Percentiles rank a stretch among this genome's conserved stretches.
These are phyloP conservation scores for Eudemis profundana DNA, from an alignment of 2,888 invertebrate species.

Conservation along the genomic window DNA sequence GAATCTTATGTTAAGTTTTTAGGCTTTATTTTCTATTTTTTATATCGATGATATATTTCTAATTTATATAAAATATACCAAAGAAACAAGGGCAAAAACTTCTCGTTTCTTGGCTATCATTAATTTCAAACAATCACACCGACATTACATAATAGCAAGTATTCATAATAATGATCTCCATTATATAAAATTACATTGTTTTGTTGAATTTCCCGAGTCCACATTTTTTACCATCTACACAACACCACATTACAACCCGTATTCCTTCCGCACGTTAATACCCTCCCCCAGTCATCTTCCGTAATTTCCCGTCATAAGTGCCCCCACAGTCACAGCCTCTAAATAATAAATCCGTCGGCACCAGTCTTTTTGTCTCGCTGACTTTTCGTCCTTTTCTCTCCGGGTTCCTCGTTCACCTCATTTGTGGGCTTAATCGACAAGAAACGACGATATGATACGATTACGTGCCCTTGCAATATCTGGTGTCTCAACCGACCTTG, in stretches of 20 bases:
- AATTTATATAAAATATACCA: no score
- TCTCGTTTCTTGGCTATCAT: no score
- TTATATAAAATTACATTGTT: no score
- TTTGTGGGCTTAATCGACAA: constrained; percentile 70
- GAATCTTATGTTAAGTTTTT: no score
- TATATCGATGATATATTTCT: no score
- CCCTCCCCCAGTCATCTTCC: constrained; percentile 8
- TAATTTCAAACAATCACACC: no score
- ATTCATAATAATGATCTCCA: no score
- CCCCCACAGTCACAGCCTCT: constrained; percentile 16
- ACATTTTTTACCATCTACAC: background rate
- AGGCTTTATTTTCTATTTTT: no score
- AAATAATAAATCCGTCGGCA: constrained; percentile 43
- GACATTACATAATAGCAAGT: no score
- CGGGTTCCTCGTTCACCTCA: constrained; percentile 67
- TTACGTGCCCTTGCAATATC: constrained; percentile 55
- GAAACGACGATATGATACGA: constrained; percentile 72
- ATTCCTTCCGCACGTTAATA: background rate
- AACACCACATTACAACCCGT: background rate
- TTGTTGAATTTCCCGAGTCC: no score
- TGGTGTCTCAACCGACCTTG: constrained; percentile 27
- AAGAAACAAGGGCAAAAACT: no score
- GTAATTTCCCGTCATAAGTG: constrained; percentile 34
- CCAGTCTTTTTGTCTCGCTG: constrained; percentile 41
- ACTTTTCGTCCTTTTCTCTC: constrained; percentile 58